Evolutionary conservation across 2,113 vertebrate species (phyloP), one percentile per base, ranked within the genome.

Genomic region (Leptodactylus fuscus): DNA sequence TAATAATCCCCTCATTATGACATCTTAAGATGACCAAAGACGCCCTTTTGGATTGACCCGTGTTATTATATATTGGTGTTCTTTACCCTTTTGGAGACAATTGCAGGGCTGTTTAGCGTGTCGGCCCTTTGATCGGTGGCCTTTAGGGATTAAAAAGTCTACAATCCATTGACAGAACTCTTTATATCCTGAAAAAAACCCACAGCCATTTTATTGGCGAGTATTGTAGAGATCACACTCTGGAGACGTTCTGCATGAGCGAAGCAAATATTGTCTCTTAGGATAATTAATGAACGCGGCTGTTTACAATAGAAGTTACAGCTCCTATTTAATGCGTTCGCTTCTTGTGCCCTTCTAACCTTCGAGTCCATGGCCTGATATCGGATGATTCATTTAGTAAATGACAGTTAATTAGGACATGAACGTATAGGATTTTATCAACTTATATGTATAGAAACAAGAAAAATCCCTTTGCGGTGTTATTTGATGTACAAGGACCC

Each of bases 1-100:
- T 65, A 62, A 75, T 84, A 49, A 49, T 84, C 34, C 44, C 29
- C 70, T 84, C 41, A 32, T 84, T 58, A 81, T 82, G 65, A 53
- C 62, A 51, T 70, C 62, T 67, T 46, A n/a, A 69, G 44, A 38
- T 70, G 80, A 53, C 46, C 65, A 34, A 67, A 70, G 41, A 49
- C 27, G 46, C 80, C 36, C n/a, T 41, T 62, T 60, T 27, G 13
- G 53, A 80, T 60, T 80, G 77, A 53, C 77, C 77, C 38, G 20
- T 80, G 20, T 58, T 58, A 36, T 62, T 62, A 60, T 62, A 36
- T 44, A 27, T 27, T 16, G 36, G 77, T 80, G 77, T 80, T 62
- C 36, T 62, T 80, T 80, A 32, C 24, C 53, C 53, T 55, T 62
- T 3, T 20, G 41, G 18, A 79, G 24, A 60, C 53, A 79, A 79